Evolutionary conservation across 2,888 invertebrate species (phyloP).

Genomic region (Leucophenga montana): DNA sequence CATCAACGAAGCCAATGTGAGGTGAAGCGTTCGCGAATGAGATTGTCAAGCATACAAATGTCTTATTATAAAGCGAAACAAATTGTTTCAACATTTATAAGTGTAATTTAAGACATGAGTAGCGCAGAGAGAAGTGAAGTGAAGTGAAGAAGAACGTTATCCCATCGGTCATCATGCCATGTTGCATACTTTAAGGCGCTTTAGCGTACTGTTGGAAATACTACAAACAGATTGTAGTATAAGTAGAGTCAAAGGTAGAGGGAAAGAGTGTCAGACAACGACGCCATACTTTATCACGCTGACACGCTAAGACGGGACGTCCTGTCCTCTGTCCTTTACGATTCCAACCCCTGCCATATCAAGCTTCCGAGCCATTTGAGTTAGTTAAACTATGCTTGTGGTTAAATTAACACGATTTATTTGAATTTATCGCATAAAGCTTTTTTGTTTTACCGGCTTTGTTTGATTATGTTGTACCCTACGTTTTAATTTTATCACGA

Average conservation of each 20-base stretch:
- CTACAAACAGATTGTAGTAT: too few species aligned
- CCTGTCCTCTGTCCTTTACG: not conserved
- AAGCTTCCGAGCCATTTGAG: slow-evolving; percentile 47
- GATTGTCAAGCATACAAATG: slow-evolving; percentile 48
- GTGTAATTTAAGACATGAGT: slow-evolving; percentile 49
- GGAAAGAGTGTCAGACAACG: not conserved
- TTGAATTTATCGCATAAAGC: slow-evolving; percentile 60
- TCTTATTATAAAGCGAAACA: slow-evolving; percentile 61
- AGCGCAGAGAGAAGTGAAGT: not conserved
- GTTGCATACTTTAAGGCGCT: slow-evolving; percentile 5
- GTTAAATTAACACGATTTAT: slow-evolving; percentile 70
- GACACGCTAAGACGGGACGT: not conserved
- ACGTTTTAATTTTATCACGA: not conserved
- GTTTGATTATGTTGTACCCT: slow-evolving; percentile 1
- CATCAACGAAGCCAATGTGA: slow-evolving; percentile 31
- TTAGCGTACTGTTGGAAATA: not conserved
- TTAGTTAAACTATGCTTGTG: slow-evolving; percentile 65
- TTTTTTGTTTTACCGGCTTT: slow-evolving; percentile 7
- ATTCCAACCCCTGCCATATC: not conserved
- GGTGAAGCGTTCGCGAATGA: slow-evolving; percentile 23
- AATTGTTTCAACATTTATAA: slow-evolving; percentile 59
- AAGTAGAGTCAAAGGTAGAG: too few species aligned
- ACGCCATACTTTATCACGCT: not conserved
- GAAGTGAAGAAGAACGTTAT: not conserved
- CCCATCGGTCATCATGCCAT: not conserved